Conservation (phyloP, 2,888 invertebrate genomes). For the Dendrolimus houi region DNA sequence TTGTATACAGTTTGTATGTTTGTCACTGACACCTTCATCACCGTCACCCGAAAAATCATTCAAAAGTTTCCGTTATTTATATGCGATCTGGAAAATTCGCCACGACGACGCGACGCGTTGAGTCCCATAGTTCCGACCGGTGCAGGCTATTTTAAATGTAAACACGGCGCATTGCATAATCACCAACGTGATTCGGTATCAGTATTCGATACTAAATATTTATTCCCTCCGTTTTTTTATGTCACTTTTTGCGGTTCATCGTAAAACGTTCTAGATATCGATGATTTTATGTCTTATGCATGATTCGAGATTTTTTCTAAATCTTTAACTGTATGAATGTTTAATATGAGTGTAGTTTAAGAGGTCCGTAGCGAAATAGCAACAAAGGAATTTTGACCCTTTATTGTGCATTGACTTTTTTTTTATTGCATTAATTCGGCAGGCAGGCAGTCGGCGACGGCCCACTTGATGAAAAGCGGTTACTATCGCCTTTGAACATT, state of each 20-base stretch:
- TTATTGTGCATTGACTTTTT: no score
- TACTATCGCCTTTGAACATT: no score
- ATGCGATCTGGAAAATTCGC: conserved; percentile 67
- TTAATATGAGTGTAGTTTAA: background rate
- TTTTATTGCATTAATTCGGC: no score
- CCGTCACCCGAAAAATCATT: conserved; percentile 16
- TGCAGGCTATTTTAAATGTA: conserved; percentile 71
- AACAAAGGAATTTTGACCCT: no score
- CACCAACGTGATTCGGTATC: conserved; percentile 67
- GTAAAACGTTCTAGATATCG: conserved; percentile 40
- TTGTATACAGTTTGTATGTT: no score
- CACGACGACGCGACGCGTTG: conserved; percentile 21
- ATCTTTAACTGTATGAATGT: conserved; percentile 5
- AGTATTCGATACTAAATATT: conserved; percentile 67
- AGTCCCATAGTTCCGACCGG: conserved; percentile 59
- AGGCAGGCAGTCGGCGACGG: no score
- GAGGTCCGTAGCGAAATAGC: no score
- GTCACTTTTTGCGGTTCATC: conserved; percentile 39
- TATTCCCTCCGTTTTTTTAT: conserved; percentile 52
- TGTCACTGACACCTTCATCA: no score
- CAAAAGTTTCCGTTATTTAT: conserved; percentile 69
- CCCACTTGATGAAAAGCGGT: no score
- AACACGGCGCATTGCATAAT: conserved; percentile 70
- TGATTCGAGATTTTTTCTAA: conserved; percentile 16
- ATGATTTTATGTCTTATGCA: conserved; percentile 23